Evolutionary conservation across 2,888 invertebrate genomes (phyloP), one percentile per base, ranked within the genome.

Genomic region (Meganola albula): DNA sequence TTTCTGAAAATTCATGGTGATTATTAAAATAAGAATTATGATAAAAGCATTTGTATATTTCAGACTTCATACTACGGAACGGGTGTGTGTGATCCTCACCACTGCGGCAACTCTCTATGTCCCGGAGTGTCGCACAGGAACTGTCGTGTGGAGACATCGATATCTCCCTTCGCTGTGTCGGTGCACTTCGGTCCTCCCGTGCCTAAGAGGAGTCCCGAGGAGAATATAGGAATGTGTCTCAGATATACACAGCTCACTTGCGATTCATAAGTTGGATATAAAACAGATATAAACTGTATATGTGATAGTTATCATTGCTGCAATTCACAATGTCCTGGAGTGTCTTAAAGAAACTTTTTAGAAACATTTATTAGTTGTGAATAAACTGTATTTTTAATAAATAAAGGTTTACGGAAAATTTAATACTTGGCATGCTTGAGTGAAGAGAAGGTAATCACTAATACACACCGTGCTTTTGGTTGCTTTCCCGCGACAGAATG

Each of bases 161-260:
- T 90, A 3, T 90, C 90, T 0, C 95, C 95, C 0, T 95, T 94
- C 70, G 91, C 91, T 9, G 89, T 95, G 21, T 90, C 93, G 4
- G 88, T 95, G 0, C 91, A 92, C 58, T 94, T 95, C 64, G 94
- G 94, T 0, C 88, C 91, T 1, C 90, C 90, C 0, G 66, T 74
- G 0, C 63, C 80, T n/a, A 91, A 91, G 51, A 88, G 89, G 11
- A 91, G 89, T 20, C 91, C 93, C 0, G 95, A 95, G 47, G 93
- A 95, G 43, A 94, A 94, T 60, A 89, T 93, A 20, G 95, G 95
- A 12, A 92, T 92, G 82, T 95, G 95, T 57, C 67, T 95, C 27
- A 88, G 83, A 38, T 95, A 92, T 58, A 88, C 88, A 34, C 94
- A 94, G 73, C 69, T 91, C 48, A 89, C 90, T 25, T 95, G 94